These are phyloP conservation scores for Pristionchus exspectatus DNA, from an alignment of 2,888 invertebrate species.

Conservation along the genomic window DNA sequence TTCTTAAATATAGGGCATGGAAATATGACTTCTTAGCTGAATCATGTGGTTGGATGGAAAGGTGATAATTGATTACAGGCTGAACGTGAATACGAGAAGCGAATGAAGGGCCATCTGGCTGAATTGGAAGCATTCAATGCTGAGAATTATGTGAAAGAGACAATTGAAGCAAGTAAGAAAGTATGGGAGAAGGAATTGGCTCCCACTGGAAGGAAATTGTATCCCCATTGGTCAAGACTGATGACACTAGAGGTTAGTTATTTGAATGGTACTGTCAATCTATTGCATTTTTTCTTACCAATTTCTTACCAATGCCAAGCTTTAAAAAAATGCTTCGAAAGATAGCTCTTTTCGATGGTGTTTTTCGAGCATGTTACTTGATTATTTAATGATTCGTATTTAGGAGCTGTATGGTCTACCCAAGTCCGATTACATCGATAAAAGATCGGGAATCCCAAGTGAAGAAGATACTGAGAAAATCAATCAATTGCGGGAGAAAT, in stretches of 20 bases:
- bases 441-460: conserved; percentile 72
- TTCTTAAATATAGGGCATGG: not conserved
- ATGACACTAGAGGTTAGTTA: conserved; percentile 72
- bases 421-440: conserved; percentile 74
- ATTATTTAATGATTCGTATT: not conserved
- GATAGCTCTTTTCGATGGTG: not conserved
- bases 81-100: conserved; percentile 71
- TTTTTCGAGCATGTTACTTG: not conserved
- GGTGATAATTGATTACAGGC: conserved; percentile 60
- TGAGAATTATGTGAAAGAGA: conserved; percentile 73
- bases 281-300: no score
- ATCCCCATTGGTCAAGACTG: conserved; percentile 77
- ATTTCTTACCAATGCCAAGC: no score
- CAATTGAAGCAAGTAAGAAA: conserved; percentile 63
- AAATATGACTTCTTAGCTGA: not conserved
- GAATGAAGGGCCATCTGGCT: conserved; percentile 72
- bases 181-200: conserved; percentile 74
- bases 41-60: not conserved
- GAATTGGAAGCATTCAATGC: conserved; percentile 74
- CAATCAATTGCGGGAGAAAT: conserved; percentile 69
- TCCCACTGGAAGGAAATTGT: conserved; percentile 73
- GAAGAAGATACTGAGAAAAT: conserved; percentile 73
- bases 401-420: conserved; percentile 67
- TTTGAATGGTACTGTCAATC: not conserved
- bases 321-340: no score